Conservation (phyloP, 2,113 vertebrate species). For the Trinectes maculatus region DNA sequence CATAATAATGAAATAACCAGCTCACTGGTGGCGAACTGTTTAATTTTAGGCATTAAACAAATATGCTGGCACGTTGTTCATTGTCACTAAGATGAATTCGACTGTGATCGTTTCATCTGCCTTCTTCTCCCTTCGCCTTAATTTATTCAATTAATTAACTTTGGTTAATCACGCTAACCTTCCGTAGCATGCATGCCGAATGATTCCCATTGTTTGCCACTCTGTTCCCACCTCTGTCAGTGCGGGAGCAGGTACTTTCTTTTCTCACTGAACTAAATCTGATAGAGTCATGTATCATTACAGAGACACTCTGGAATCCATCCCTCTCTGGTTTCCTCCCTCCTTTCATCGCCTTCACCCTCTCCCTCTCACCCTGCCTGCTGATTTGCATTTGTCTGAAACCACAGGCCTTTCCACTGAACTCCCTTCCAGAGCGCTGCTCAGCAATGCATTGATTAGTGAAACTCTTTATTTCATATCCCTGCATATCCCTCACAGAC, state of each 20-base stretch:
- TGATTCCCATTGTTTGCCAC: constrained; percentile 24
- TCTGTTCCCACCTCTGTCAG: constrained; percentile 17
- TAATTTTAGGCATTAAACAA: too few relatives aligned
- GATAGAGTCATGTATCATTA: constrained; percentile 66
- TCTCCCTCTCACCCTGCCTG: constrained; percentile 29
- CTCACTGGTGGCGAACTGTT: too few relatives aligned
- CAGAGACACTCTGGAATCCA: constrained; percentile 58
- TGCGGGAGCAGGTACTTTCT: constrained; percentile 16
- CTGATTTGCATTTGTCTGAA: constrained; percentile 64
- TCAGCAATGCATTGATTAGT: constrained; percentile 20
- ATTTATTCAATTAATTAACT: constrained; percentile 34
- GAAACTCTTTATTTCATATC: constrained; percentile 18
- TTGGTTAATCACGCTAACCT: constrained; percentile 37
- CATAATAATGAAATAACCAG: background rate
- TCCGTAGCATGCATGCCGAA: constrained; percentile 31
- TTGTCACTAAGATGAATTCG: background rate
- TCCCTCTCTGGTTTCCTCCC: constrained; percentile 35
- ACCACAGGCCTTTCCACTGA: constrained; percentile 25
- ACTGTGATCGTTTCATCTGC: background rate
- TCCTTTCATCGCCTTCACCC: constrained; percentile 38
- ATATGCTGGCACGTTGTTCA: too few relatives aligned
- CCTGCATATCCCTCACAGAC: background rate
- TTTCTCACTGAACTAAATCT: constrained; percentile 48
- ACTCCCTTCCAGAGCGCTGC: constrained; percentile 29
- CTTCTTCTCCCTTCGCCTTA: background rate